These are phyloP conservation scores for Choreutis nemorana DNA, from an alignment of 2,888 invertebrate genomes.

Conservation along the genomic window DNA sequence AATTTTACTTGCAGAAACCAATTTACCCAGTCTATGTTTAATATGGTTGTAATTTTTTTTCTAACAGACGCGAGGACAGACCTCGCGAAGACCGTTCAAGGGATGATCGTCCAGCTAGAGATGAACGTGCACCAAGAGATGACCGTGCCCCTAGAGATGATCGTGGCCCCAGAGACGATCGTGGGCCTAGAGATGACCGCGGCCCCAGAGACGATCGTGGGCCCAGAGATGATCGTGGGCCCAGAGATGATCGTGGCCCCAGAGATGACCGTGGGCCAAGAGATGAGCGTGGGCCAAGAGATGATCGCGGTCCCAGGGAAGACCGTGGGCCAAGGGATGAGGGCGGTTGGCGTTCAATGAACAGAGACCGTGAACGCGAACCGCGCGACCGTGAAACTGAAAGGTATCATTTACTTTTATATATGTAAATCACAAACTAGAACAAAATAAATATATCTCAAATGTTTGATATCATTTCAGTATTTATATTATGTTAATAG, in stretches of 20 bases:
- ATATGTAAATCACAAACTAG: no score
- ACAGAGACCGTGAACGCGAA: constrained; percentile 1
- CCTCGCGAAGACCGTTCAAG: constrained; percentile 18
- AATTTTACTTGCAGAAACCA: no score
- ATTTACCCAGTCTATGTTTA: no score
- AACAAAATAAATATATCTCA: no score
- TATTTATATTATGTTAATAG: no score
- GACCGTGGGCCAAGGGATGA: constrained; percentile 23
- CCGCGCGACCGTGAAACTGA: constrained; percentile 3
- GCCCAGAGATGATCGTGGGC: constrained; percentile 8
- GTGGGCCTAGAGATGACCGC: constrained; percentile 5
- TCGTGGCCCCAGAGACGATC: constrained; percentile 17
- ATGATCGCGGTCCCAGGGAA: constrained; percentile 4
- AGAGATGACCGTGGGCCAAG: constrained; percentile 10
- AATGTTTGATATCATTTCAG: no score
- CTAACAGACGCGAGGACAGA: constrained; percentile 7
- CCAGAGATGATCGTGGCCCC: constrained; percentile 9
- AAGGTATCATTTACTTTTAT: no score
- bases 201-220: constrained; percentile 10
- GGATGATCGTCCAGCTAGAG: constrained; percentile 12
- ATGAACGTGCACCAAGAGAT: background rate
- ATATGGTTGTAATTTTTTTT: no score
- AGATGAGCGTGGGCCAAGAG: constrained; percentile 8
- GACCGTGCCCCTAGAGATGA: constrained; percentile 9
- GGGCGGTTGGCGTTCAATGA: constrained; percentile 14